These are phyloP conservation scores for Mythimna pallens DNA, from an alignment of 2,888 invertebrate genomes.

Conservation along the genomic window DNA sequence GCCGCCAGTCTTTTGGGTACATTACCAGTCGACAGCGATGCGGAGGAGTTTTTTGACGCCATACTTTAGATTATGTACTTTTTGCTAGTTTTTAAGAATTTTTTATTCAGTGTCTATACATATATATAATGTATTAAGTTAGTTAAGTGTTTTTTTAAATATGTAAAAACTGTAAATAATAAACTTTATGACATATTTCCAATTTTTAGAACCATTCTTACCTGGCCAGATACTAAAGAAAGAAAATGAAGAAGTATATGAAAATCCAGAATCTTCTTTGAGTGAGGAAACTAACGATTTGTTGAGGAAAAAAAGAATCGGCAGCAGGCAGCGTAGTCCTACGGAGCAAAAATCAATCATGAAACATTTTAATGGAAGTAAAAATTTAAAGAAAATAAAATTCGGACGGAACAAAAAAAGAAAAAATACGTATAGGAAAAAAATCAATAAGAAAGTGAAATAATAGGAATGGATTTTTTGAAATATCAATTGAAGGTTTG, in stretches of 20 bases:
- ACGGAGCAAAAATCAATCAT: neutral
- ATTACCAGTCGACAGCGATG: too few species aligned
- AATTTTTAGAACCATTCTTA: slow-evolving; percentile 45
- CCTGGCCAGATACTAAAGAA: slow-evolving; percentile 16
- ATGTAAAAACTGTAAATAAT: too few species aligned
- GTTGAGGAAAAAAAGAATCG: neutral
- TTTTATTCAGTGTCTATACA: too few species aligned
- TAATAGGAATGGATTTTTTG: neutral
- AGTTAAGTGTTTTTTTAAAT: too few species aligned
- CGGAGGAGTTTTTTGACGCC: too few species aligned
- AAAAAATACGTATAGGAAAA: slow-evolving; percentile 13
- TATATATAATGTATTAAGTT: too few species aligned
- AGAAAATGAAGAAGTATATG: neutral
- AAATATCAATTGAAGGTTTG: neutral
- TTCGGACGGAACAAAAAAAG: neutral
- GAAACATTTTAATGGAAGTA: neutral
- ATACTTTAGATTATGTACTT: too few species aligned
- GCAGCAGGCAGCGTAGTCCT: neutral
- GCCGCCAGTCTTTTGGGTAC: too few species aligned
- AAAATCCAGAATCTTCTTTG: too few species aligned
- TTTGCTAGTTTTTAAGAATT: too few species aligned
- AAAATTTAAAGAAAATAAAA: slow-evolving; percentile 4
- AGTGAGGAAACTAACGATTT: neutral
- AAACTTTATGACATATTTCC: too few species aligned
- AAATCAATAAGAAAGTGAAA: neutral